phyloP scores from a whole-genome alignment of 2,113 vertebrate genomes.

The Istiophorus platypterus region DNA sequence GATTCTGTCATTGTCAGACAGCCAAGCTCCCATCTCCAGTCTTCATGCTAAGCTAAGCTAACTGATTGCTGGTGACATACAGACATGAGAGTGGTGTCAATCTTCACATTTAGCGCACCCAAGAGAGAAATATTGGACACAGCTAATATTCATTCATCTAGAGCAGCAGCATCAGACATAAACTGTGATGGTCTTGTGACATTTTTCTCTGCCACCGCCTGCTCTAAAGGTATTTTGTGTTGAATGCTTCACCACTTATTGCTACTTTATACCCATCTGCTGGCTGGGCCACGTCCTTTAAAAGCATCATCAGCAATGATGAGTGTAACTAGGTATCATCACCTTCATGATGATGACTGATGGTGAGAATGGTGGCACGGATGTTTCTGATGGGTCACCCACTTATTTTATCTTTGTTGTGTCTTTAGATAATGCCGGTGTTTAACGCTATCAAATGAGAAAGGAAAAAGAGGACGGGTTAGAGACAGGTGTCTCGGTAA shows the following conservation, averaged over 20 bases:
- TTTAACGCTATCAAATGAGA: conserved; percentile 19
- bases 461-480: conserved; percentile 6
- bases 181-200: not conserved
- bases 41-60: no score
- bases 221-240: conserved; percentile 32
- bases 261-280: not conserved
- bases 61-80: no score
- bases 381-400: conserved; percentile 43
- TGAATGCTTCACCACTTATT: conserved; percentile 22
- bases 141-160: no score
- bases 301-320: conserved; percentile 3
- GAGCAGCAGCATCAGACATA: not conserved
- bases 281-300: not conserved
- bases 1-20: no score
- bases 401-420: conserved; percentile 24
- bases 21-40: no score
- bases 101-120: no score
- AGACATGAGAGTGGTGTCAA: no score
- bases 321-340: not conserved
- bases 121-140: no score
- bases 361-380: not conserved
- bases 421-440: conserved; percentile 16
- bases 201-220: not conserved
- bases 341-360: conserved; percentile 6
- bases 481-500: conserved; percentile 6